Base-by-base conservation (phyloP, 92 coral and sea anemone species). In the Umimayanthus chanpuru region DNA sequence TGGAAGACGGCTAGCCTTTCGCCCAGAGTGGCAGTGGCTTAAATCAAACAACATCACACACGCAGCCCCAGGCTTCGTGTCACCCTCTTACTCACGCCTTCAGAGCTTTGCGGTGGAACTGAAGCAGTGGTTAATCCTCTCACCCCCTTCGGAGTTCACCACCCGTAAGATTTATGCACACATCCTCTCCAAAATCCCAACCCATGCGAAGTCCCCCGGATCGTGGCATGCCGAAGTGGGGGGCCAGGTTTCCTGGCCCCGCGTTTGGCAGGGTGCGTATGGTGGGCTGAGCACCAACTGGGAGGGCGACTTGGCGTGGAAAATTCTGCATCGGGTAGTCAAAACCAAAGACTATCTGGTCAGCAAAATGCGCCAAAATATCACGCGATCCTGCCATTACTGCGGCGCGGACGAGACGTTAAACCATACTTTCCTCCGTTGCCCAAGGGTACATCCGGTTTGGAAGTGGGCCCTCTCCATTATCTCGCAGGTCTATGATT, bases 241-340 rank as follows among this genome's bases (percentile, higher is more conserved):
- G 2, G 29, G 73, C 29, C 73, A 23, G 10, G 28, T 67, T 9
- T 67, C 73, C 10, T 67, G 73, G 73, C 73, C 73, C 2, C 29
- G 4, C 73, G 29, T 67, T 23, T 67, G 73, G 29, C 73, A 29
- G 26, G 73, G 73, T 16, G 73, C 15, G 9, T 67, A 67, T 67
- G 73, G 73, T 1, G 73, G 73, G 29, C 29, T 67, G 73, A 67
- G 73, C 73, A 67, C 73, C 29, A 67, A 67, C 32, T 67, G 73
- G 73, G 73, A 67, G 32, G 73, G 73, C 3, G 73, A 67, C 29
- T 20, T 67, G 29, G 73, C 73, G 28, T 67, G 26, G 26, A 67
- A 67, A 16, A 67, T 67, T 18, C 9, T 67, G 29, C 73, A 67
- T 29, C 73, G 73, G 26, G 73, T 67, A 23, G 73, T 67, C 73